Conservation (phyloP, 2,113 vertebrate genomes). For the Pteropus alecto region DNA sequence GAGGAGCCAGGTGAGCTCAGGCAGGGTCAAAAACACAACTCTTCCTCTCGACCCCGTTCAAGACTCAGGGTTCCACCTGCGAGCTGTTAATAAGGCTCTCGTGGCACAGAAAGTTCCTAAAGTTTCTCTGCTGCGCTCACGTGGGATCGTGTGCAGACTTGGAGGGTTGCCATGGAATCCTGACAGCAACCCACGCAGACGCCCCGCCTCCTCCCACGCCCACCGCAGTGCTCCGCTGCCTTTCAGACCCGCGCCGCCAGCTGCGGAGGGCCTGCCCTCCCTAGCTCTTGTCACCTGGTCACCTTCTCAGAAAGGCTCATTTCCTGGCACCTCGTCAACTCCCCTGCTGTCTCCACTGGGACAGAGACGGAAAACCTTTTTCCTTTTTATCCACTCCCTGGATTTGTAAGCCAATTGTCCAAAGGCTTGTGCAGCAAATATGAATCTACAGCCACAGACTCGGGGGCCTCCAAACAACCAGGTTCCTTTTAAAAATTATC, state of each 20-base stretch:
- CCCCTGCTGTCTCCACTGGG: too few species aligned
- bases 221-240: rapidly evolving
- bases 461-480: background rate
- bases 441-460: background rate
- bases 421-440: background rate
- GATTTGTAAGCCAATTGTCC: background rate
- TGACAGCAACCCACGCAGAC: background rate
- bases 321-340: rapidly evolving
- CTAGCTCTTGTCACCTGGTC: too few species aligned
- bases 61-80: background rate
- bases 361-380: too few species aligned
- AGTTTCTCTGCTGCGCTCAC: background rate
- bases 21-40: background rate
- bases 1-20: background rate
- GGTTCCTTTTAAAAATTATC: background rate
- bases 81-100: background rate
- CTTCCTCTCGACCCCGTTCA: background rate
- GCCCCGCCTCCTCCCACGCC: rapidly evolving
- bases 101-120: rapidly evolving
- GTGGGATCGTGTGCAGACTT: background rate
- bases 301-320: background rate
- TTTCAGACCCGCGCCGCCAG: background rate
- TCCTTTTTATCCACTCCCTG: background rate
- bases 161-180: background rate
- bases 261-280: background rate